phyloP scores from a whole-genome alignment of 2,888 invertebrate genomes.

The Meiosimyza decipiens region DNA sequence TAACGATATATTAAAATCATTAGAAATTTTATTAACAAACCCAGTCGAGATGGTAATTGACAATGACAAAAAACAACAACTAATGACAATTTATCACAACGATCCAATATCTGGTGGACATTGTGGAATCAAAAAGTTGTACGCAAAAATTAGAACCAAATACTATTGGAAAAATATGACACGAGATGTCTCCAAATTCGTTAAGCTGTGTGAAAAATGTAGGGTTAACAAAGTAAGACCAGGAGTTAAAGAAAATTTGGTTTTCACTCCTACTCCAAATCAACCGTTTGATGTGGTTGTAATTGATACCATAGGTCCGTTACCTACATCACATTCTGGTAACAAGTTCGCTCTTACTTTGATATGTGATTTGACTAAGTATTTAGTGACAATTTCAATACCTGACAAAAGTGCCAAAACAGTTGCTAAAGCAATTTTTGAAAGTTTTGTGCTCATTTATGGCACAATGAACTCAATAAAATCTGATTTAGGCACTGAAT shows the following conservation, averaged over 20 bases:
- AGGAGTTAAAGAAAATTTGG: constrained; percentile 28
- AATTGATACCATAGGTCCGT: constrained; percentile 44
- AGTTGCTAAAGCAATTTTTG: constrained; percentile 43
- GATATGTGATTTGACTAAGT: constrained; percentile 45
- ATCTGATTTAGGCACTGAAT: constrained; percentile 43
- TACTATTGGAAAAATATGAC: constrained; percentile 40
- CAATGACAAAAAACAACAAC: constrained; percentile 8
- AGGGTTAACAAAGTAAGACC: constrained; percentile 35
- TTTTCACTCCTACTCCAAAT: constrained; percentile 19
- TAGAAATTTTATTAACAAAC: constrained; percentile 29
- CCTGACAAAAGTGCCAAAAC: constrained; percentile 47
- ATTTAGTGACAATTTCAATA: constrained; percentile 42
- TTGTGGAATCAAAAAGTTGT: constrained; percentile 27
- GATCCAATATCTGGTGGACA: constrained; percentile 18
- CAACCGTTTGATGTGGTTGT: constrained; percentile 41
- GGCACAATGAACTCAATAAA: constrained; percentile 38
- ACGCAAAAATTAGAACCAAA: constrained; percentile 36
- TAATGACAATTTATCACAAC: constrained; percentile 25
- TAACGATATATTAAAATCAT: constrained; percentile 21
- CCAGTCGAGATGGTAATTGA: constrained; percentile 23
- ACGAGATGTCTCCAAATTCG: constrained; percentile 6
- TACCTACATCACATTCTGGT: constrained; percentile 37
- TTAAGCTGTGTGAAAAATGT: constrained; percentile 35
- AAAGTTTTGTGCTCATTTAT: constrained; percentile 45
- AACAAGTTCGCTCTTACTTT: constrained; percentile 37